Percentiles rank a stretch among this genome's conserved stretches.
Conservation (phyloP, 2,113 vertebrate species). For the Nerophis lumbriciformis region DNA sequence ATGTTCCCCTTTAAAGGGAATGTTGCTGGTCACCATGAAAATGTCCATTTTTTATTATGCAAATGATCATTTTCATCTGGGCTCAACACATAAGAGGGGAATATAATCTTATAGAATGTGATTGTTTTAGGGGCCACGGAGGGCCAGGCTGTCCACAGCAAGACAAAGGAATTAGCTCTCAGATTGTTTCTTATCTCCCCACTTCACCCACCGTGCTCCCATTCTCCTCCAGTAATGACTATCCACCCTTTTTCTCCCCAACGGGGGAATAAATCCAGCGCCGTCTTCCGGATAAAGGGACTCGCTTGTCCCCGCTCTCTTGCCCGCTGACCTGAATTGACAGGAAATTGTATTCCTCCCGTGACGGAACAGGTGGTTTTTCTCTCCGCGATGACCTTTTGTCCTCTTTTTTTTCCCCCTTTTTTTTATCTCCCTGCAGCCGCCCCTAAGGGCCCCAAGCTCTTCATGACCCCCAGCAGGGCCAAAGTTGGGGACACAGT, state of each 20-base stretch:
- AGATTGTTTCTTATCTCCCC: constrained; percentile 72
- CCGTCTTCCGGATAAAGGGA: constrained; percentile 58
- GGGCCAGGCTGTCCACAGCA: constrained; percentile 51
- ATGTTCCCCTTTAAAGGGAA: no score
- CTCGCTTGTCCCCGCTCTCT: constrained; percentile 53
- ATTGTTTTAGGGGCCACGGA: constrained; percentile 66
- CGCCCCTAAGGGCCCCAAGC: constrained; percentile 91
- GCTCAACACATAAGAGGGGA: constrained; percentile 34
- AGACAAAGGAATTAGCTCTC: constrained; percentile 73
- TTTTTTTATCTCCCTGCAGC: constrained; percentile 63
- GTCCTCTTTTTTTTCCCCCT: constrained; percentile 21
- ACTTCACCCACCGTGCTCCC: constrained; percentile 59
- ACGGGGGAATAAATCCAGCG: constrained; percentile 65
- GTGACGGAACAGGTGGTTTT: constrained; percentile 54
- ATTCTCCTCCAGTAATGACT: constrained; percentile 75
- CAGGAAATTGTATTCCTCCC: constrained; percentile 65
- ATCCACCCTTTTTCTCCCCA: constrained; percentile 64
- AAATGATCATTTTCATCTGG: constrained; percentile 53
- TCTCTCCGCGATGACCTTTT: constrained; percentile 55
- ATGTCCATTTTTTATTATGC: constrained; percentile 27
- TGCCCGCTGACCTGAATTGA: constrained; percentile 66
- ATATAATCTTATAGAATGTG: constrained; percentile 33
- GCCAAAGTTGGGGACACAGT: constrained; percentile 93
- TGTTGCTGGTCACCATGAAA: constrained; percentile 24
- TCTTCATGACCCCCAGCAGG: constrained; percentile 82